Evolutionary conservation across 2,888 invertebrate species (phyloP), one percentile per base, ranked within the genome.

Genomic region (Dasypolia templi): DNA sequence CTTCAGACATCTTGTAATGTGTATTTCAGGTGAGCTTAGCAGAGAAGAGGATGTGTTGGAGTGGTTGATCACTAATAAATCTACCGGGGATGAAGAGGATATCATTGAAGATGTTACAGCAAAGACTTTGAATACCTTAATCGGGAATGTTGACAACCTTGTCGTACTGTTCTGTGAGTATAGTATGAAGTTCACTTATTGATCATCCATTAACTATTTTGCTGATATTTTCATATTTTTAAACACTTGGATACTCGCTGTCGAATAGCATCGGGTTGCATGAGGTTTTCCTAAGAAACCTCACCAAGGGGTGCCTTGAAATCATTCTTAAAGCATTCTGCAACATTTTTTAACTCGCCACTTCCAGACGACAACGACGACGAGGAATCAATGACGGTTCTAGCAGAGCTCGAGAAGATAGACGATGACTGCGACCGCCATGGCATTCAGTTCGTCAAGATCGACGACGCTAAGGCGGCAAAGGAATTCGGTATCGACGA

Each of bases 51-150:
- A 99, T 92, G 99, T 99, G 55, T 95, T 99, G 90, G 99, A 99
- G 93, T 99, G 99, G 99, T 96, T 99, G 91, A 98, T 99, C 81
- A 98, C 98, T 87, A 99, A 99, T 94, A 99, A 99, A 94, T 98
- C 98, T 78, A 98, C 98, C 55, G 99, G 98, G 61, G 99, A 99
- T 92, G 99, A 99, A 92, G 99, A 99, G 91, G 99, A 99, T 93
- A 98, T 99, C 72, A 99, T 99, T 88, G 99, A 99, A 95, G 99
- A 99, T 92, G 99, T 99, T 74, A 98, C 98, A n/a, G 97, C 98
- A 74, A 98, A 98, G 94, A 98, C 98, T 53, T 96, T 99, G 77
- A 97, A 98, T 89, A 98, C 98, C 56, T 97, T 99, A 63, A 99
- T 99, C 88, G 98, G 97, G 90, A 98, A 98, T 90, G 98, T 99